Base-by-base conservation (phyloP, 2,888 invertebrate species). In the Ceratothoa steindachneri region DNA sequence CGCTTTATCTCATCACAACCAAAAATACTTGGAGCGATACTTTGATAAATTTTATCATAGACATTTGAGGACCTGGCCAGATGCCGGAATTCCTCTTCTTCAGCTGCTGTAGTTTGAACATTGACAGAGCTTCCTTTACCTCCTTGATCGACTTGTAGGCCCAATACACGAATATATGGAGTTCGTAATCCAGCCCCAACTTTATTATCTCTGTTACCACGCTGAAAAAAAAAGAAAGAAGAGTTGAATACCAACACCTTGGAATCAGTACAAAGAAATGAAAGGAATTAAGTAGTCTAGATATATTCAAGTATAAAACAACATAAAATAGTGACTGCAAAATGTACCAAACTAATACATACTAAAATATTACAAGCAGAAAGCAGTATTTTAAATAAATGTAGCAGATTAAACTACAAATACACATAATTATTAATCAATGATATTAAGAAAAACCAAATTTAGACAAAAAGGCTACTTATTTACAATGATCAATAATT, bases 1-100 rank as follows among this genome's bases (percentile, higher is more conserved):
- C 95, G 98, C 85, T 99, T 99, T 81, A 99, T 96, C 84, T 99
- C 98, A 0, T 87, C 84, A 24, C 91, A 92, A 0, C 99, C 99
- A 84, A 90, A 99, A 80, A 99, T 98, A 81, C 97, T 97, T 0
- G 99, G 99, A 0, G 99, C 98, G 82, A 99, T 91, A 68, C 95
- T 97, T 81, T 88, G 89, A 0, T 95, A 89, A 73, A 99, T 88
- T 72, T 91, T 89, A 1, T 98, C 95, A 83, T 95, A 95, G 66
- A 97, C 88, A 84, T 96, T 91, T 0, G 92, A 89, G 5, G 91
- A 89, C 0, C 92, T 89, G 0, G 97, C 93, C 82, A 99, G 87
- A 78, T 93, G 87, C 2, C 92, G 86, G 84, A 95, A 93, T 81
- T 91, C 88, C 82, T 92, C 92, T 84, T 93, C 93, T 82, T 94